A percentile compares a stretch with the other conserved stretches of the same genome.
Conservation (phyloP, 2,888 invertebrate genomes). For the Carcina quercana region DNA sequence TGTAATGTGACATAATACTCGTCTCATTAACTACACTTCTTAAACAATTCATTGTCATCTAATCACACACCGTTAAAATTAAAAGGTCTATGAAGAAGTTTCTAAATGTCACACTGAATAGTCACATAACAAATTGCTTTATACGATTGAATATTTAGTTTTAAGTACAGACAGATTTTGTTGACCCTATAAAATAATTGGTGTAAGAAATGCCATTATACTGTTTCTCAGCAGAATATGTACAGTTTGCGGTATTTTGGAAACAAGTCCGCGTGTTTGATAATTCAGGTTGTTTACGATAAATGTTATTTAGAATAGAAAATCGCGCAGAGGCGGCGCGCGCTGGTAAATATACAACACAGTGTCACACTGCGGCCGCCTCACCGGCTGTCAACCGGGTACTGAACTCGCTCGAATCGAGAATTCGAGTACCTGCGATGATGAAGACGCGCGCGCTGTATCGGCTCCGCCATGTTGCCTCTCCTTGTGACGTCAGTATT, state of each 20-base stretch:
- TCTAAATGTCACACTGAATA: too few species aligned
- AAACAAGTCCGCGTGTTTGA: too few species aligned
- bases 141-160: too few species aligned
- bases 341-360: conserved; percentile 29
- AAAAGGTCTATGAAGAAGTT: too few species aligned
- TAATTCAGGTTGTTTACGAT: too few species aligned
- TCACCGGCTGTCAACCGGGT: conserved; percentile 71
- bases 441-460: conserved; percentile 40
- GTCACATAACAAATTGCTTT: too few species aligned
- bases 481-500: conserved; percentile 52
- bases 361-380: conserved; percentile 56
- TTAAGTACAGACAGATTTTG: too few species aligned
- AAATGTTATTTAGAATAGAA: conserved; percentile 60
- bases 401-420: conserved; percentile 52
- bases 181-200: too few species aligned
- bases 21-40: conserved; percentile 23
- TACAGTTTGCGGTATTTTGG: too few species aligned
- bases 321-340: conserved; percentile 69
- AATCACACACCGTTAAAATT: too few species aligned
- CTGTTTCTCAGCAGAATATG: too few species aligned
- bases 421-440: conserved; percentile 17
- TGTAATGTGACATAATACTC: conserved; percentile 28
- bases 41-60: conserved; percentile 24
- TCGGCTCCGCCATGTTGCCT: conserved; percentile 58
- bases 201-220: too few species aligned